phyloP scores from a whole-genome alignment of 53 echinoderm and acorn worm species.

The Stichopus horrens region DNA sequence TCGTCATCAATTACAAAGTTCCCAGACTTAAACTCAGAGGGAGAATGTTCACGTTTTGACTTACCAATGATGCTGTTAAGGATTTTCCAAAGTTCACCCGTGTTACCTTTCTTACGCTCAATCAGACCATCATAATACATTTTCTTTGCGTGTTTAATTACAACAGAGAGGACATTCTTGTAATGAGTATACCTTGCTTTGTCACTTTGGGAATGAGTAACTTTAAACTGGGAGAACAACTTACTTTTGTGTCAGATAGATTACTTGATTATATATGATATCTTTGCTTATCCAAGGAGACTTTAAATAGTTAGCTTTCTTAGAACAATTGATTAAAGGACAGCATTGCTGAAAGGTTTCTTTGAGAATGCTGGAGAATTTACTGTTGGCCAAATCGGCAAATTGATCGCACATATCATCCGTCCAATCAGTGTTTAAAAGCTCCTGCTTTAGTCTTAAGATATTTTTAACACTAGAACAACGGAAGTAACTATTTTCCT shows the following conservation, averaged over 20 bases:
- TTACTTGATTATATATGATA: not conserved
- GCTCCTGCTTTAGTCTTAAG: not conserved
- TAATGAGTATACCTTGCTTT: not conserved
- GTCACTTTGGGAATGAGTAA: not conserved
- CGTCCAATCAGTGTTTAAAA: slow-evolving; percentile 11
- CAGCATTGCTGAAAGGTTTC: slow-evolving; percentile 24
- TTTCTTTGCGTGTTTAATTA: slow-evolving; percentile 27
- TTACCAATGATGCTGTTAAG: slow-evolving; percentile 6
- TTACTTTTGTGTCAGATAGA: slow-evolving; percentile 13
- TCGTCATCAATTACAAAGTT: slow-evolving; percentile 24
- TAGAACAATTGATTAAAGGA: not conserved
- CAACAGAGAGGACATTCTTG: slow-evolving; percentile 14
- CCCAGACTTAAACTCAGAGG: slow-evolving; percentile 14
- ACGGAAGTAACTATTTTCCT: slow-evolving; percentile 18
- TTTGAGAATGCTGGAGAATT: slow-evolving; percentile 7
- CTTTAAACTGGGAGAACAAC: slow-evolving; percentile 1
- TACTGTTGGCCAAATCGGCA: not conserved
- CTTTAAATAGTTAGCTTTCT: not conserved
- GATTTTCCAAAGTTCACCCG: not conserved
- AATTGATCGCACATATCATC: not conserved
- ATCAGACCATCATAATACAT: slow-evolving; percentile 17
- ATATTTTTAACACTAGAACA: slow-evolving; percentile 7
- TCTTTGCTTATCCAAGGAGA: slow-evolving; percentile 16
- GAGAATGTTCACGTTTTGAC: slow-evolving; percentile 10
- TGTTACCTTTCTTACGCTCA: slow-evolving; percentile 6